These are phyloP conservation scores for Notolepis coatsorum DNA, from an alignment of 2,797 vertebrate species.

Conservation along the genomic window DNA sequence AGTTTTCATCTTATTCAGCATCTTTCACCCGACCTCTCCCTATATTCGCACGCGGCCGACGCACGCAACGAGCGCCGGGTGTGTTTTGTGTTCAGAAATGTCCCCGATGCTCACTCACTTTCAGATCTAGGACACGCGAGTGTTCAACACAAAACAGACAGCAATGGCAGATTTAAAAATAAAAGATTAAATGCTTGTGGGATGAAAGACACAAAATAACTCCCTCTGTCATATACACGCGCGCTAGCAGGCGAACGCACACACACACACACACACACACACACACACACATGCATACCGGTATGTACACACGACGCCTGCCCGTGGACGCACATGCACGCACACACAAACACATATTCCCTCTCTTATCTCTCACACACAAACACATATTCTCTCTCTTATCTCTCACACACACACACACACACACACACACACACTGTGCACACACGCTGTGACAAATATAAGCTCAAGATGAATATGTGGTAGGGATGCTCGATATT, in stretches of 20 bases:
- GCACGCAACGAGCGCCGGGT: slow-evolving; percentile 50
- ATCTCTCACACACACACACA: not conserved
- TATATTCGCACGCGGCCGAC: slow-evolving; percentile 54
- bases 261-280: slow-evolving; percentile 14
- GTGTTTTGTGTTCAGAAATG: slow-evolving; percentile 52
- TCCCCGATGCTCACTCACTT: slow-evolving; percentile 72
- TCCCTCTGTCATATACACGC: slow-evolving; percentile 37
- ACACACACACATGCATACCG: not conserved
- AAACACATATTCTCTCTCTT: no score
- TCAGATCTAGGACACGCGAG: slow-evolving; percentile 79
- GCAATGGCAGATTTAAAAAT: slow-evolving; percentile 81
- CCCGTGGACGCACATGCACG: not conserved
- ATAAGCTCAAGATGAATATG: no score
- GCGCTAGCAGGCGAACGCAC: not conserved
- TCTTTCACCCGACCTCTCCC: slow-evolving; percentile 59
- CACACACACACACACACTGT: not conserved
- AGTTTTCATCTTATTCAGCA: slow-evolving; percentile 47
- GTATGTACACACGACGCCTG: no score
- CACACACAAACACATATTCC: not conserved
- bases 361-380: no score
- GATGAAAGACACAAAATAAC: slow-evolving; percentile 66
- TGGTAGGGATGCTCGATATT: no score
- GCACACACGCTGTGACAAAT: not conserved
- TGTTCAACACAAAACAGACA: slow-evolving; percentile 68
- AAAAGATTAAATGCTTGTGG: slow-evolving; percentile 80